Evolutionary conservation across 2,888 invertebrate species (phyloP).

Genomic region (Diploptera punctata): DNA sequence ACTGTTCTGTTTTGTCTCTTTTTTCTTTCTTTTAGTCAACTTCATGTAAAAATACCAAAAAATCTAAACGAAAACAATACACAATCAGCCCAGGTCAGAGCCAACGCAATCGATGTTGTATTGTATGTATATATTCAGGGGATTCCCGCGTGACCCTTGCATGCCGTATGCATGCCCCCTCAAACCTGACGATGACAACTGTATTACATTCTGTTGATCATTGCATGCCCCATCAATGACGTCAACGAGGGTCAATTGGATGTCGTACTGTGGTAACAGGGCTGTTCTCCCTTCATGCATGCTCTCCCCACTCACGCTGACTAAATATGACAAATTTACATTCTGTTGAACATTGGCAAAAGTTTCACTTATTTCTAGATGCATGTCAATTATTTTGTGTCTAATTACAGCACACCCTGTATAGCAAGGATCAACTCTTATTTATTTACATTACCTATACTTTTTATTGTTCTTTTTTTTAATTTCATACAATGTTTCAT

Average conservation of each 20-base stretch:
- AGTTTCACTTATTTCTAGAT: too few species aligned
- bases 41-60: constrained; percentile 53
- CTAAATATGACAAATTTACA: too few species aligned
- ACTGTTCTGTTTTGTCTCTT: constrained; percentile 49
- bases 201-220: neutral
- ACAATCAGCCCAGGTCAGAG: constrained; percentile 34
- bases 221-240: neutral
- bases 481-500: too few species aligned
- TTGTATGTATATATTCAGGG: too few species aligned
- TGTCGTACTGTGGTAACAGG: neutral
- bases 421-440: too few species aligned
- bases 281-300: neutral
- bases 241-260: neutral
- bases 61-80: constrained; percentile 40
- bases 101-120: constrained; percentile 30
- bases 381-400: too few species aligned
- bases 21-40: constrained; percentile 53
- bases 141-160: constrained; percentile 30
- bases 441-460: too few species aligned
- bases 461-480: too few species aligned
- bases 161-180: constrained; percentile 22
- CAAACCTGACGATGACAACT: constrained; percentile 7
- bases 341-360: too few species aligned
- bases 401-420: too few species aligned
- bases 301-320: too few species aligned